Evolutionary conservation across 2,797 vertebrate species (phyloP).

Genomic region (Naso thynnoides): DNA sequence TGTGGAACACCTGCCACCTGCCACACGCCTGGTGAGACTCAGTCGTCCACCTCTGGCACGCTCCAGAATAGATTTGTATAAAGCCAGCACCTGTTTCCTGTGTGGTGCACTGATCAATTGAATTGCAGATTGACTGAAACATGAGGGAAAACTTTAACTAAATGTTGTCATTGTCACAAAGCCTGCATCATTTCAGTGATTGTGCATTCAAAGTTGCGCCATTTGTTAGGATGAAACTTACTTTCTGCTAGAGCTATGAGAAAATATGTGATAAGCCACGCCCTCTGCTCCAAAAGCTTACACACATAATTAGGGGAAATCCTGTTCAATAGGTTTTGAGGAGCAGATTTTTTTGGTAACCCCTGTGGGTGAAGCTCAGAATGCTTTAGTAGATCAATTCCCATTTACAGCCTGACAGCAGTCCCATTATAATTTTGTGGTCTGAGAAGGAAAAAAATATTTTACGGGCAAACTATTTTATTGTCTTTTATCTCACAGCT

Average conservation of each 20-base stretch:
- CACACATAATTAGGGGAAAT: too few species aligned
- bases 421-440: neutral
- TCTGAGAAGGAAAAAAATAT: neutral
- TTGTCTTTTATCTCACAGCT: slow-evolving; percentile 41
- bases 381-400: too few species aligned
- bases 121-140: slow-evolving; percentile 33
- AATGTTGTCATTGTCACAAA: neutral
- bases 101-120: slow-evolving; percentile 18
- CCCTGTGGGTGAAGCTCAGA: too few species aligned
- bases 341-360: too few species aligned
- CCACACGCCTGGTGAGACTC: slow-evolving; percentile 37
- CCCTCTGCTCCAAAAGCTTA: too few species aligned
- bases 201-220: too few species aligned
- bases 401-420: too few species aligned
- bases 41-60: slow-evolving; percentile 46
- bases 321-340: too few species aligned
- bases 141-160: slow-evolving; percentile 1
- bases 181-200: too few species aligned
- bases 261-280: too few species aligned
- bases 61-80: slow-evolving; percentile 36
- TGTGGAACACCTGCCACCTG: slow-evolving; percentile 63
- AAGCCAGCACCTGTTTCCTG: slow-evolving; percentile 29
- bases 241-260: too few species aligned
- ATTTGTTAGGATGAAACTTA: too few species aligned
- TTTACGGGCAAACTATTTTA: slow-evolving; percentile 4